Evolutionary conservation across 1,140 invertebrate genomes (phyloP).

Genomic region (Eulimnadia texana): DNA sequence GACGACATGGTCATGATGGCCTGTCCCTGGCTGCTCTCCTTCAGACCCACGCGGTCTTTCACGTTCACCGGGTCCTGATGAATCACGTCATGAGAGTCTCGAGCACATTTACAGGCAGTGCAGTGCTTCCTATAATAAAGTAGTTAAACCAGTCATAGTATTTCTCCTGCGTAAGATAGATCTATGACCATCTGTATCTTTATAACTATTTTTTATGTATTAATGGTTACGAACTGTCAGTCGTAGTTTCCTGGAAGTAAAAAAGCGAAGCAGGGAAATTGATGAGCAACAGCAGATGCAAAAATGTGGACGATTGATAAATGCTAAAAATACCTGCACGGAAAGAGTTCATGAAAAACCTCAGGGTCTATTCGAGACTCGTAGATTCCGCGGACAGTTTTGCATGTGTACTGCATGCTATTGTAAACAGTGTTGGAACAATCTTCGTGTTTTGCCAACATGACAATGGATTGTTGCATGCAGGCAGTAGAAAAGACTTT

Average conservation of each 20-base stretch:
- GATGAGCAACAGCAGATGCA: too few relatives aligned
- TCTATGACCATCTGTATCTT: too few relatives aligned
- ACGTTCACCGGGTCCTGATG: constrained; percentile 75
- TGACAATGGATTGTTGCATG: background rate
- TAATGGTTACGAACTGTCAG: too few relatives aligned
- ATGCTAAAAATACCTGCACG: background rate
- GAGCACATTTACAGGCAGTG: constrained; percentile 71
- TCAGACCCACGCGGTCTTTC: constrained; percentile 51
- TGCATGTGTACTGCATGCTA: background rate
- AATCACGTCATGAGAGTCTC: constrained; percentile 69
- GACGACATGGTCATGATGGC: background rate
- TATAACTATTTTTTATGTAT: too few relatives aligned
- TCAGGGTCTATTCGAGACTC: background rate
- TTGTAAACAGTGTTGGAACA: too few relatives aligned
- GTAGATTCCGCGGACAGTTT: background rate
- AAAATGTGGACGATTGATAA: background rate
- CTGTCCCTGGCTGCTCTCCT: background rate
- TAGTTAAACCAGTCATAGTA: too few relatives aligned
- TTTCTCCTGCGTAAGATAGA: too few relatives aligned
- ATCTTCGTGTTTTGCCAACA: too few relatives aligned
- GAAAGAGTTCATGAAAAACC: background rate
- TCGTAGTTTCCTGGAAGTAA: too few relatives aligned
- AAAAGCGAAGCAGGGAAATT: too few relatives aligned
- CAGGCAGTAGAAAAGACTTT: background rate
- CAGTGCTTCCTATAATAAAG: constrained; percentile 54